A percentile compares a stretch with the other conserved stretches of the same genome.
These are phyloP conservation scores for Coturnix japonica DNA, from an alignment of 2,113 vertebrate species.

Conservation along the genomic window DNA sequence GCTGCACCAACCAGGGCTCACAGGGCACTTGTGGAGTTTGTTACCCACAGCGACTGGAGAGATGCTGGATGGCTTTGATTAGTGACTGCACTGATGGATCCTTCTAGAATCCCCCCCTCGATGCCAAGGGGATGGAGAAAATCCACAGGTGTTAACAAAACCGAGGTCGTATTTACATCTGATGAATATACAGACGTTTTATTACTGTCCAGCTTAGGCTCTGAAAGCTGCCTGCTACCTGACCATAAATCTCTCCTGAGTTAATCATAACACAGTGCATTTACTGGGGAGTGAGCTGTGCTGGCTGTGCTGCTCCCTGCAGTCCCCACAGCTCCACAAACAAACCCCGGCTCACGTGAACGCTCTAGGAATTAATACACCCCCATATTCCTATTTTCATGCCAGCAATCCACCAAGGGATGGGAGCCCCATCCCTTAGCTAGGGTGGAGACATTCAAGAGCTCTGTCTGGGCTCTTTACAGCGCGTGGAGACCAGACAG, in stretches of 20 bases:
- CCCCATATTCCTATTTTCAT: background rate
- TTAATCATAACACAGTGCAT: constrained; percentile 5
- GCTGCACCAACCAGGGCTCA: background rate
- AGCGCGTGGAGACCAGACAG: rapidly evolving
- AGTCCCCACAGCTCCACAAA: background rate
- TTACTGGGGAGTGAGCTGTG: background rate
- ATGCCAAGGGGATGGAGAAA: background rate
- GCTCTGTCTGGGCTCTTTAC: background rate
- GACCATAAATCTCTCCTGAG: background rate
- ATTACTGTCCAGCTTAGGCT: background rate
- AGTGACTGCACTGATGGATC: background rate
- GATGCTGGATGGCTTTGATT: background rate
- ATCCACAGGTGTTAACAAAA: background rate
- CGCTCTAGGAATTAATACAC: background rate
- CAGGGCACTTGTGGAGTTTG: rapidly evolving
- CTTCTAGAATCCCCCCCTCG: background rate
- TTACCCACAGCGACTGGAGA: background rate
- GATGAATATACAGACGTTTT: background rate
- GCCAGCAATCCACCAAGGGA: too few species aligned
- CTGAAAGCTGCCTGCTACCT: background rate
- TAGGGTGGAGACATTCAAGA: background rate
- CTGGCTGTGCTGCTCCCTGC: background rate
- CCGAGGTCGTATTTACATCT: background rate
- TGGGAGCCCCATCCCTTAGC: background rate
- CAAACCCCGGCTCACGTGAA: background rate